phyloP scores from a whole-genome alignment of 2,888 invertebrate species.

The Orgyia antiqua region DNA sequence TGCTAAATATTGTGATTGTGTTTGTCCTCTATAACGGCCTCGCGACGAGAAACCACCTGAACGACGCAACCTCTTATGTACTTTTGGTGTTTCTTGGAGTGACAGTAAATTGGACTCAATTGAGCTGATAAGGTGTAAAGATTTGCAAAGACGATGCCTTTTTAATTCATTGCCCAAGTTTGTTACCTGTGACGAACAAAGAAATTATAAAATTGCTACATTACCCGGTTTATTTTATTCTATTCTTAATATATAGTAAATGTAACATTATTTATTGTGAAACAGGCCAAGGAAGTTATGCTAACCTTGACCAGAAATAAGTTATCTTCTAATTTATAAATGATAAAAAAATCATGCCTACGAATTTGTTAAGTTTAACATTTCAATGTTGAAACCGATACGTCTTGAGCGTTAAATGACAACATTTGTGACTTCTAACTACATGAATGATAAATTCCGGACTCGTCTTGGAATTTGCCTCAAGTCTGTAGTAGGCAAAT shows the following conservation, averaged over 20 bases:
- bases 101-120: constrained; percentile 5
- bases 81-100: constrained; percentile 9
- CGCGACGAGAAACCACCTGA: constrained; percentile 37
- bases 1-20: constrained; percentile 90
- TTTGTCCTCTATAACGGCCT: constrained; percentile 84
- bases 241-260: too few species aligned
- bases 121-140: constrained; percentile 14
- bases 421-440: too few species aligned
- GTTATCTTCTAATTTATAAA: constrained; percentile 40
- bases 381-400: too few species aligned
- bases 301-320: constrained; percentile 51
- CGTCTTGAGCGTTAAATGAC: too few species aligned
- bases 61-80: constrained; percentile 37
- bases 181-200: constrained; percentile 50
- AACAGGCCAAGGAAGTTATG: constrained; percentile 54
- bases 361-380: too few species aligned
- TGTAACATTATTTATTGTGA: constrained; percentile 38
- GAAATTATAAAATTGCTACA: too few species aligned
- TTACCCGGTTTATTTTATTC: too few species aligned
- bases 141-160: constrained; percentile 35
- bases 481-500: too few species aligned
- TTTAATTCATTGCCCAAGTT: constrained; percentile 18
- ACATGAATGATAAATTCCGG: too few species aligned
- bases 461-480: too few species aligned
- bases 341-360: constrained; percentile 27